Evolutionary conservation across 2,113 vertebrate species (phyloP), one percentile per base, ranked within the genome.

Genomic region (Trichomycterus rosablanca): DNA sequence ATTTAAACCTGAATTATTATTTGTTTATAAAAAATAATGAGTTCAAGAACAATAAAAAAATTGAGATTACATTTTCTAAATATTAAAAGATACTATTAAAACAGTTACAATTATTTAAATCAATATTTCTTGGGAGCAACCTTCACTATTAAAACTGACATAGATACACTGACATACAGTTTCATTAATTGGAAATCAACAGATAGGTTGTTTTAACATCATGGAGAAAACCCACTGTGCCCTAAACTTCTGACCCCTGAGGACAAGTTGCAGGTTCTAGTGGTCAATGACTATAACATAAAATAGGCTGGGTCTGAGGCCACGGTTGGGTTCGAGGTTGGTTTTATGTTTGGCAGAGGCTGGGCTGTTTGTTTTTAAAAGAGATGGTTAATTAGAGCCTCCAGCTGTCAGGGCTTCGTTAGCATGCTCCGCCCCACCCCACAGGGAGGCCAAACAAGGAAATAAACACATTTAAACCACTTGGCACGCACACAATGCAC

Each of bases 301-400:
- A 23, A 18, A 32, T 26, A 24, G n/a, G 4, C 28, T 54, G 42
- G 40, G 50, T 40, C 40, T 15, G 4, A 24, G 40, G 39, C 42
- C 19, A 15, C 5, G 48, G 32, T 24, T 58, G 55, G 30, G 54
- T 53, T 42, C 34, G 28, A 44, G 28, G 37, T 35, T 16, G 66
- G 37, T 14, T 50, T 58, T 40, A 40, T 53, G 58, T 67, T 63
- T 74, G 67, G 63, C 53, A 55, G 32, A 63, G 63, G 22, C 12
- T 16, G 44, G 54, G 48, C 59, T 64, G 63, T 67, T 65, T 68
- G 64, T 74, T 88, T 89, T 85, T 85, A 82, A 76, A 71, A 50
- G 84, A 82, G 87, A 88, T 84, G 77, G 81, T 88, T 89, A 90
- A 90, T 89, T 90, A 90, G 86, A 82, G 84, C 83, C 83, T 88